These are phyloP conservation scores for Leptarthrus brevirostris DNA, from an alignment of 2,888 invertebrate genomes.

Conservation along the genomic window DNA sequence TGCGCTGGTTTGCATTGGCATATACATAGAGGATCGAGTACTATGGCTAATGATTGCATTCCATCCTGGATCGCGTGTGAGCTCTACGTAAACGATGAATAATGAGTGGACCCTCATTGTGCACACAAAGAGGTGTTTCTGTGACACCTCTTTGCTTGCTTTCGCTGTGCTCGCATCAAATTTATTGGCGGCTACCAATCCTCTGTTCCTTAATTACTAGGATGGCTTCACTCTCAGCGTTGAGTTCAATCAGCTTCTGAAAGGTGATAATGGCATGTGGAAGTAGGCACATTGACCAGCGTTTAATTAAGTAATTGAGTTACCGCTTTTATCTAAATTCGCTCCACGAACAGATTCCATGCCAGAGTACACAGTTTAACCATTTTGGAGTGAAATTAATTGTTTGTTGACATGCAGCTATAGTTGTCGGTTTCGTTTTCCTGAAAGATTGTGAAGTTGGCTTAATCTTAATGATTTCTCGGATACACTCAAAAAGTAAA, in stretches of 20 bases:
- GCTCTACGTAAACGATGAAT: conserved; percentile 38
- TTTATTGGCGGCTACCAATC: conserved; percentile 53
- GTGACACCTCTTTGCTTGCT: conserved; percentile 47
- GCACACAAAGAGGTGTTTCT: conserved; percentile 51
- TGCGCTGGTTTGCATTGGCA: neutral
- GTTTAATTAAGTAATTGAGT: conserved; percentile 55
- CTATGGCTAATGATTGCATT: conserved; percentile 4
- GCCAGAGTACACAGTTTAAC: conserved; percentile 51
- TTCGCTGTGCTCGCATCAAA: conserved; percentile 48
- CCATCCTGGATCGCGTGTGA: conserved; percentile 15
- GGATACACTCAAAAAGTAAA: too few species aligned
- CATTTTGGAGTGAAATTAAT: conserved; percentile 54
- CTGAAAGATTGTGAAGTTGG: too few species aligned
- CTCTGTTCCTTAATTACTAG: conserved; percentile 49
- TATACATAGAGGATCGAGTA: too few species aligned
- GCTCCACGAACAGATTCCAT: conserved; percentile 46
- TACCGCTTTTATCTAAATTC: conserved; percentile 52
- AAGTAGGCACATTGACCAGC: conserved; percentile 8
- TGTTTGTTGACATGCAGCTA: conserved; percentile 54
- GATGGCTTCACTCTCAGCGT: conserved; percentile 34
- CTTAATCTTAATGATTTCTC: too few species aligned
- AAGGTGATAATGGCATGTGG: conserved; percentile 27
- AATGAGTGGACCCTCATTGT: conserved; percentile 24
- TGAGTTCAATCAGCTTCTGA: conserved; percentile 43
- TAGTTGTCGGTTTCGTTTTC: conserved; percentile 38